phyloP scores from a whole-genome alignment of 2,888 invertebrate genomes.

The Graphium colonna region DNA sequence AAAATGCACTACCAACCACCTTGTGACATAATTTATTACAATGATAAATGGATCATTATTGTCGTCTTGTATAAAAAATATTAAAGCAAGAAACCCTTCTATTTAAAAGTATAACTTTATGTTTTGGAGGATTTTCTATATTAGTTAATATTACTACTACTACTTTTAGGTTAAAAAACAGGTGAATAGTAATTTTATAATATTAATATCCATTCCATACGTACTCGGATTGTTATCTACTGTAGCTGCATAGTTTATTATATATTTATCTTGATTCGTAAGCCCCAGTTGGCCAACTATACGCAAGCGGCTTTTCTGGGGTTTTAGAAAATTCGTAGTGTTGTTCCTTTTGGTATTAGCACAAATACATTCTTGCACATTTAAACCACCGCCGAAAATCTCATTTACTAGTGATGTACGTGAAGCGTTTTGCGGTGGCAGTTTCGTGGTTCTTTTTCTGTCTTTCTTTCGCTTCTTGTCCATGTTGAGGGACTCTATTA shows the following conservation, averaged over 20 bases:
- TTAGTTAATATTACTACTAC: too few species aligned
- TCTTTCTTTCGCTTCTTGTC: conserved; percentile 45
- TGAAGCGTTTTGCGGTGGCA: conserved; percentile 14
- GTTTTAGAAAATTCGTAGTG: conserved; percentile 15
- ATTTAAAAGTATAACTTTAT: too few species aligned
- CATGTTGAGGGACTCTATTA: conserved; percentile 51
- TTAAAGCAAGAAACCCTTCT: too few species aligned
- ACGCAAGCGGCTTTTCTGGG: conserved; percentile 43
- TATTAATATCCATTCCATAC: neutral
- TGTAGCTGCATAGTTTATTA: conserved; percentile 57
- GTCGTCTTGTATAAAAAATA: too few species aligned
- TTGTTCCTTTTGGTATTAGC: conserved; percentile 16
- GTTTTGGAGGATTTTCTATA: too few species aligned
- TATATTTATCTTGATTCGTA: conserved; percentile 51
- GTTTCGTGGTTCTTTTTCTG: conserved; percentile 27
- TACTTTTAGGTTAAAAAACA: too few species aligned
- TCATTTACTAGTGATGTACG: conserved; percentile 16
- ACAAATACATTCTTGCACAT: conserved; percentile 28
- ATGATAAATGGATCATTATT: too few species aligned
- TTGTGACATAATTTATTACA: too few species aligned
- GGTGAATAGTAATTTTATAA: too few species aligned
- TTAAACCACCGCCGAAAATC: conserved; percentile 18
- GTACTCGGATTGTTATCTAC: conserved; percentile 53
- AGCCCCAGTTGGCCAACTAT: conserved; percentile 58
- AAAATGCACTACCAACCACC: too few species aligned